Conservation (phyloP, 2,888 invertebrate genomes). For the Noctua janthe region DNA sequence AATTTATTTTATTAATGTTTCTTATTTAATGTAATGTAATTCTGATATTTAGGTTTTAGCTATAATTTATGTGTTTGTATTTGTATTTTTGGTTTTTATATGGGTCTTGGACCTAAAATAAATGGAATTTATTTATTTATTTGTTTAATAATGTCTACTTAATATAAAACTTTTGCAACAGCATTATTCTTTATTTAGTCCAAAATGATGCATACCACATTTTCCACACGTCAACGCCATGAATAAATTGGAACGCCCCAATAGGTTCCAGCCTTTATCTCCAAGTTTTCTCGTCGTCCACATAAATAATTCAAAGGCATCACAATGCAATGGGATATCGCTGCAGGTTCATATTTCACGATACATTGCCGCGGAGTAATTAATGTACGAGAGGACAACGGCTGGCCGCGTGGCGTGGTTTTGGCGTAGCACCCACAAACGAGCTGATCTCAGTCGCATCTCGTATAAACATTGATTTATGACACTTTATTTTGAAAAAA, state of each 20-base stretch:
- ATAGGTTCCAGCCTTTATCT: slow-evolving; percentile 32
- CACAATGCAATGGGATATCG: slow-evolving; percentile 81
- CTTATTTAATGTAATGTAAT: no score
- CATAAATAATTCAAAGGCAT: slow-evolving; percentile 84
- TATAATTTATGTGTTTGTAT: no score
- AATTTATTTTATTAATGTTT: no score
- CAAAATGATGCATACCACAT: not conserved
- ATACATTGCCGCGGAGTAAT: slow-evolving; percentile 79
- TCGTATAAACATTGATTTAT: slow-evolving; percentile 78
- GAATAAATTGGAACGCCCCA: slow-evolving; percentile 22
- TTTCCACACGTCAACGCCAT: not conserved
- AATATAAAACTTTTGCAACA: not conserved
- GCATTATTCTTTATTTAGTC: not conserved
- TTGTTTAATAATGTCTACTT: not conserved
- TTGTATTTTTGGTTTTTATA: no score
- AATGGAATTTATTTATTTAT: no score
- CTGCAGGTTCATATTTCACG: slow-evolving; percentile 86
- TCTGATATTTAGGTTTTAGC: no score
- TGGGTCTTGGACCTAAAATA: no score
- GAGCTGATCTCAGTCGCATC: slow-evolving; percentile 67
- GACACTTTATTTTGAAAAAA: slow-evolving; percentile 51
- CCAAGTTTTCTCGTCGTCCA: slow-evolving; percentile 54
- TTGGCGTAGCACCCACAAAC: slow-evolving; percentile 69
- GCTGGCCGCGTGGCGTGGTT: slow-evolving; percentile 70
- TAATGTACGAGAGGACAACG: slow-evolving; percentile 80